These are phyloP conservation scores for Trissolcus basalis DNA, from an alignment of 1,140 invertebrate species.

Conservation along the genomic window DNA sequence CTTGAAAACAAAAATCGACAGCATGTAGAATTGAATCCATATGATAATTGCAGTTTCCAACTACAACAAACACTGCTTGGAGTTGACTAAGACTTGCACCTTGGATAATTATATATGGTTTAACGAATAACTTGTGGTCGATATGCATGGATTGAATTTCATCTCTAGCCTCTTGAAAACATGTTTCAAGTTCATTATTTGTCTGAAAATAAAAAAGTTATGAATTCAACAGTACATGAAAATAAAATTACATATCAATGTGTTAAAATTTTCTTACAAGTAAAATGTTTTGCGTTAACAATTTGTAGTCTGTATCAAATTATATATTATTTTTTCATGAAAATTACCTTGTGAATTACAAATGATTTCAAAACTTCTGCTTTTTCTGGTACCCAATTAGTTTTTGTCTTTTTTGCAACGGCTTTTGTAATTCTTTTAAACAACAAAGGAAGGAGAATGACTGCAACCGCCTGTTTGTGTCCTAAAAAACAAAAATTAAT, in stretches of 20 bases:
- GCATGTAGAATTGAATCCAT: conserved; percentile 1
- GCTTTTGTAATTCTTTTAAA: conserved; percentile 1
- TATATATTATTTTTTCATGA: neutral
- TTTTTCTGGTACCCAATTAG: neutral
- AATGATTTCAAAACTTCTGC: conserved; percentile 2
- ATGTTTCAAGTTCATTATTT: conserved; percentile 1
- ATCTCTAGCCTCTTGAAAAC: conserved; percentile 1
- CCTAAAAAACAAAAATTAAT: conserved; percentile 5
- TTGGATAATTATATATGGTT: conserved; percentile 23
- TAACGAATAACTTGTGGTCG: conserved; percentile 19
- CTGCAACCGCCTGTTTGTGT: conserved; percentile 1
- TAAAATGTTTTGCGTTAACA: neutral
- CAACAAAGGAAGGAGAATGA: conserved; percentile 3
- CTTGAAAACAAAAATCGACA: conserved; percentile 27
- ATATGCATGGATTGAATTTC: conserved; percentile 4
- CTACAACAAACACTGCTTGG: conserved; percentile 9
- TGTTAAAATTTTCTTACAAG: neutral
- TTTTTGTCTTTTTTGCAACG: neutral
- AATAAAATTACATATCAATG: conserved; percentile 2
- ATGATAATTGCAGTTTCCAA: conserved; percentile 21
- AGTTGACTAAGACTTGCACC: conserved; percentile 14
- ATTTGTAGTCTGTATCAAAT: neutral
- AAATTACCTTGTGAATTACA: conserved; percentile 5
- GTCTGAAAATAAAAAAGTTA: conserved; percentile 6
- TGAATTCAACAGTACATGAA: neutral